phyloP scores from a whole-genome alignment of 2,113 vertebrate genomes.

The Cryptomyrus ogoouensis region DNA sequence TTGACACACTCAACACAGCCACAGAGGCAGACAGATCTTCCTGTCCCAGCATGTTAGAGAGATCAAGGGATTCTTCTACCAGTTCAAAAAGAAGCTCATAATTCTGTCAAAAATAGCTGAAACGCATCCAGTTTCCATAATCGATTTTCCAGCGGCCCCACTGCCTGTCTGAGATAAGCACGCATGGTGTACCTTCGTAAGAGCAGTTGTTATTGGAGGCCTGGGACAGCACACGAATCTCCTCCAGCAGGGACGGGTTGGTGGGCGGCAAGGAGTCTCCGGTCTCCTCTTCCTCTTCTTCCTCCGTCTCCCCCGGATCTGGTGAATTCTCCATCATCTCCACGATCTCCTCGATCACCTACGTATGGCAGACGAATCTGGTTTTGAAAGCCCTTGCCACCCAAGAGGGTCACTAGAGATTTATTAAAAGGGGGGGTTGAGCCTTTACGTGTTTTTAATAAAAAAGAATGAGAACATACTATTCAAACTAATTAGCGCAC shows the following conservation, averaged over 20 bases:
- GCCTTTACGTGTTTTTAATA: not conserved
- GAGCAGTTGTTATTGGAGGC: constrained; percentile 85
- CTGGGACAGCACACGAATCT: constrained; percentile 76
- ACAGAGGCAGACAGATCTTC: not conserved
- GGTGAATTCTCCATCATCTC: constrained; percentile 96
- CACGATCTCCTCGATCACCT: constrained; percentile 91
- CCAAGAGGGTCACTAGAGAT: not conserved
- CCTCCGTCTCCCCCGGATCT: constrained; percentile 79
- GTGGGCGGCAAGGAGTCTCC: constrained; percentile 64
- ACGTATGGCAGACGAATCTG: not conserved
- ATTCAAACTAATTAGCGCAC: not conserved
- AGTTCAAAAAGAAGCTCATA: not conserved
- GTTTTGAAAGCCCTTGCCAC: not conserved
- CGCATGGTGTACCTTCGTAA: constrained; percentile 63
- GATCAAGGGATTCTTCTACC: not conserved
- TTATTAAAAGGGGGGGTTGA: not conserved
- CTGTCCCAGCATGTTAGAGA: not conserved
- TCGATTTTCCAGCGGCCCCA: not conserved
- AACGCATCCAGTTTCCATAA: not conserved
- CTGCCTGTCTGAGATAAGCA: not conserved
- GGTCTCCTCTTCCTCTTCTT: constrained; percentile 69
- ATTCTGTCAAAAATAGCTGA: constrained; percentile 6
- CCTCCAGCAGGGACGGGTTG: constrained; percentile 73
- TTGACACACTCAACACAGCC: not conserved
- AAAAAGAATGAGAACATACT: not conserved